These are phyloP conservation scores for Petrocephalus zakoni DNA, from an alignment of 2,113 vertebrate species.

Conservation along the genomic window DNA sequence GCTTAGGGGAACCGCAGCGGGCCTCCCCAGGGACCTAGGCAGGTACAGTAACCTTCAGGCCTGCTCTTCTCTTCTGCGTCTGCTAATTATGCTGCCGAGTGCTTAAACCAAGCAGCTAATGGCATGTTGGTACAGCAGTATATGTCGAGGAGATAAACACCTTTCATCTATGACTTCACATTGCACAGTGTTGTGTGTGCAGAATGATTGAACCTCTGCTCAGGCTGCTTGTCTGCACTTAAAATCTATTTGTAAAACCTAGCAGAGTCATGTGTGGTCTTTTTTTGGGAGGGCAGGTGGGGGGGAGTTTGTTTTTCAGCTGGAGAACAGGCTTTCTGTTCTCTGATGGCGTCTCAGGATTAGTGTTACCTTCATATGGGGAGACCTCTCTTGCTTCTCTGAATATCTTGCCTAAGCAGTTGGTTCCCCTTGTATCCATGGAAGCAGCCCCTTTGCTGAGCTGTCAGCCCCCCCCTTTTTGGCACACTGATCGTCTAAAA, in stretches of 20 bases:
- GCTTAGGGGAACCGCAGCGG: not conserved
- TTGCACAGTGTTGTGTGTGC: not conserved
- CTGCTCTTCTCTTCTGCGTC: not conserved
- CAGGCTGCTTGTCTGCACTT: not conserved
- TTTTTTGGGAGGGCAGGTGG: not conserved
- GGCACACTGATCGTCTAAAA: slow-evolving; percentile 9
- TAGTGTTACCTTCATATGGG: not conserved
- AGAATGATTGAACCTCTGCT: not conserved
- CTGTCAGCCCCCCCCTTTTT: not conserved
- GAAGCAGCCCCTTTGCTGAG: slow-evolving; percentile 1
- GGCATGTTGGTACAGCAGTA: not conserved
- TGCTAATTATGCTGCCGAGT: not conserved
- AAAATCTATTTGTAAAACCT: not conserved
- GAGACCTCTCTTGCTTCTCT: not conserved
- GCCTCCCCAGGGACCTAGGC: not conserved
- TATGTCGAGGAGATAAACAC: not conserved
- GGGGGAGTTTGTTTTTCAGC: not conserved
- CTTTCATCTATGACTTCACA: not conserved
- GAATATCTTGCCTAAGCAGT: not conserved
- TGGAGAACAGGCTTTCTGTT: not conserved
- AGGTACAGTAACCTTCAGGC: not conserved
- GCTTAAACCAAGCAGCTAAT: not conserved
- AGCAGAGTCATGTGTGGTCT: not conserved
- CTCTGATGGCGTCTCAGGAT: not conserved
- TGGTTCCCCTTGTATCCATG: not conserved